A percentile compares a stretch with the other conserved stretches of the same genome.
These are phyloP conservation scores for Linepithema humile DNA, from an alignment of 1,140 invertebrate genomes.

Conservation along the genomic window DNA sequence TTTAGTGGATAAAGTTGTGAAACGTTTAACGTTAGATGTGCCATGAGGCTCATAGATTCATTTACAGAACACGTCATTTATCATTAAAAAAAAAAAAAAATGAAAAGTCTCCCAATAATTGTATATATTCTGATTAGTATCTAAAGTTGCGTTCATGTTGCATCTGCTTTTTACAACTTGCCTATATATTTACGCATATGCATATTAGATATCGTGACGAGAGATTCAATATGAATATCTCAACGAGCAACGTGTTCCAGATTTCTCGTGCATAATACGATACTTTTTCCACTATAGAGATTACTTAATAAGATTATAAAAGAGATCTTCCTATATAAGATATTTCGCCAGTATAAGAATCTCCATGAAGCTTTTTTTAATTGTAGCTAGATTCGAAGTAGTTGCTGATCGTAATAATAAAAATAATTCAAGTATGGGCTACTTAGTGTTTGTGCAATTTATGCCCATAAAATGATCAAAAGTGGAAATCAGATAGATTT, in stretches of 20 bases:
- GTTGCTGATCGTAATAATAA: constrained; percentile 30
- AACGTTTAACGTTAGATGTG: constrained; percentile 38
- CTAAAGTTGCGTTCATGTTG: constrained; percentile 53
- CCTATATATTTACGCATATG: constrained; percentile 40
- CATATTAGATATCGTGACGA: constrained; percentile 40
- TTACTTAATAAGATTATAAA: constrained; percentile 31
- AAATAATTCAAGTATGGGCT: constrained; percentile 17
- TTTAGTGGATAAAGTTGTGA: not conserved
- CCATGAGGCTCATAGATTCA: constrained; percentile 43
- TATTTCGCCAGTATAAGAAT: constrained; percentile 46
- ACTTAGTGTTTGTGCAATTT: constrained; percentile 12
- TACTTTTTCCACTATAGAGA: constrained; percentile 57
- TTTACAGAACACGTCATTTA: constrained; percentile 55
- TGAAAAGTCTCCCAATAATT: constrained; percentile 54
- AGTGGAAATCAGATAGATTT: constrained; percentile 9
- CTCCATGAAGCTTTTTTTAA: constrained; percentile 36
- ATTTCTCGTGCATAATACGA: constrained; percentile 50
- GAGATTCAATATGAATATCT: constrained; percentile 29
- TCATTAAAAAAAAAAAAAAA: not conserved
- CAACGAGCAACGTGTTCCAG: constrained; percentile 61
- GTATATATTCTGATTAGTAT: constrained; percentile 65
- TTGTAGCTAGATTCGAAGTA: constrained; percentile 27
- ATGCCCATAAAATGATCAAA: constrained; percentile 5
- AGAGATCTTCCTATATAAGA: constrained; percentile 50
- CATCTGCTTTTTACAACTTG: constrained; percentile 63